Conservation (phyloP, 2,888 invertebrate species). For the Morpho helenor region DNA sequence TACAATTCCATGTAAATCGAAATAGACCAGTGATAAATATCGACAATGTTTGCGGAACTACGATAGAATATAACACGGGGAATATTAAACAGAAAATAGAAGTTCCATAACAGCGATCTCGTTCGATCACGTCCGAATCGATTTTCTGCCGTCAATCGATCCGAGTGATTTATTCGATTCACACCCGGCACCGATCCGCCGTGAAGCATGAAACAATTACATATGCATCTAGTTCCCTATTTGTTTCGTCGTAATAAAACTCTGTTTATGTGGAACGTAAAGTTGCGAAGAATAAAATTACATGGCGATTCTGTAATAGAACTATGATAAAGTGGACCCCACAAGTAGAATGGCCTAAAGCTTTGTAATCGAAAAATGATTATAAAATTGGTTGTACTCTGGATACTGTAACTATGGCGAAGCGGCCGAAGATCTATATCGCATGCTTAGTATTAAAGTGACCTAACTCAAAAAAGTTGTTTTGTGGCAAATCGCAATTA, state of each 20-base stretch:
- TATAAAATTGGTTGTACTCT: background rate
- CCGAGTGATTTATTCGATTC: slow-evolving; percentile 63
- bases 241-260: slow-evolving; percentile 11
- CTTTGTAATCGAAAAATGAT: slow-evolving; percentile 3
- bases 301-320: slow-evolving; percentile 4
- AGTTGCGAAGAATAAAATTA: slow-evolving; percentile 8
- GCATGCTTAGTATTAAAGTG: too few species aligned
- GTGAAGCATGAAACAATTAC: slow-evolving; percentile 25
- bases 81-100: slow-evolving; percentile 21
- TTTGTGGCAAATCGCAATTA: too few species aligned
- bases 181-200: slow-evolving; percentile 45
- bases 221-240: slow-evolving; percentile 15
- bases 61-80: slow-evolving; percentile 11
- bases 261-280: slow-evolving; percentile 9
- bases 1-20: slow-evolving; percentile 13
- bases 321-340: slow-evolving; percentile 8
- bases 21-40: slow-evolving; percentile 15
- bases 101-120: slow-evolving; percentile 26
- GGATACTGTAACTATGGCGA: too few species aligned
- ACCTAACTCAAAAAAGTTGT: too few species aligned
- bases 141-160: slow-evolving; percentile 62
- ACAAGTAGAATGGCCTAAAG: slow-evolving; percentile 5
- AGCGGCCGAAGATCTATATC: too few species aligned
- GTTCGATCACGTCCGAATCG: slow-evolving; percentile 56
- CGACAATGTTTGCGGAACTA: slow-evolving; percentile 16